These are phyloP conservation scores for Caloenas nicobarica DNA, from an alignment of 2,113 vertebrate species.

Conservation along the genomic window DNA sequence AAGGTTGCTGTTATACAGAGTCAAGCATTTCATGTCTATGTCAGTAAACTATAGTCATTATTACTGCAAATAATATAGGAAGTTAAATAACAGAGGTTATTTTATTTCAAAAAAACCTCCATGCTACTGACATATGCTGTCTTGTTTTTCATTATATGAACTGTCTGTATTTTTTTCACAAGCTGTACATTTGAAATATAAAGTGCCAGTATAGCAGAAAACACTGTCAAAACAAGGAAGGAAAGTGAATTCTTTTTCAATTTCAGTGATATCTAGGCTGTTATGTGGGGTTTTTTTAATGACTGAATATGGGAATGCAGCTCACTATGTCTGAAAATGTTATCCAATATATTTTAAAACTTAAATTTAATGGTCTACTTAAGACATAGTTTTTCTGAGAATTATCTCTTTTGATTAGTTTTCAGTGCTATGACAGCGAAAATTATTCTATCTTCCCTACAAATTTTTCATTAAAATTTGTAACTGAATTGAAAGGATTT, in stretches of 20 bases:
- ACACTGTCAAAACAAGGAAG: neutral
- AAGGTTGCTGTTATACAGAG: neutral
- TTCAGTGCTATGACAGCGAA: neutral
- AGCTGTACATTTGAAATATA: neutral
- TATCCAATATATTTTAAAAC: neutral
- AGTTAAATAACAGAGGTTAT: neutral
- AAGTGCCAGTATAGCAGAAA: neutral
- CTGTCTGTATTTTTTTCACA: neutral
- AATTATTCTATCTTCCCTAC: neutral
- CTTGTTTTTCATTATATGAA: neutral
- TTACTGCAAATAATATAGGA: neutral
- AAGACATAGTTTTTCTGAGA: neutral
- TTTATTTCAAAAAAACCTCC: neutral
- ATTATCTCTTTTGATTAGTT: neutral
- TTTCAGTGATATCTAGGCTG: neutral
- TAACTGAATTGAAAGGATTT: constrained; percentile 1
- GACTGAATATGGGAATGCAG: neutral
- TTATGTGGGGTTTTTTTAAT: neutral
- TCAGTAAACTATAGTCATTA: neutral
- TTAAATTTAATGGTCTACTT: neutral
- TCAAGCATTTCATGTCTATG: neutral
- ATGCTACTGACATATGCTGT: neutral
- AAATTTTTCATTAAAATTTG: constrained; percentile 21
- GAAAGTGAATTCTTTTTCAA: neutral
- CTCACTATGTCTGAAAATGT: neutral